Evolutionary conservation across 2,113 vertebrate species (phyloP).

Genomic region (Tylochromis polylepis): DNA sequence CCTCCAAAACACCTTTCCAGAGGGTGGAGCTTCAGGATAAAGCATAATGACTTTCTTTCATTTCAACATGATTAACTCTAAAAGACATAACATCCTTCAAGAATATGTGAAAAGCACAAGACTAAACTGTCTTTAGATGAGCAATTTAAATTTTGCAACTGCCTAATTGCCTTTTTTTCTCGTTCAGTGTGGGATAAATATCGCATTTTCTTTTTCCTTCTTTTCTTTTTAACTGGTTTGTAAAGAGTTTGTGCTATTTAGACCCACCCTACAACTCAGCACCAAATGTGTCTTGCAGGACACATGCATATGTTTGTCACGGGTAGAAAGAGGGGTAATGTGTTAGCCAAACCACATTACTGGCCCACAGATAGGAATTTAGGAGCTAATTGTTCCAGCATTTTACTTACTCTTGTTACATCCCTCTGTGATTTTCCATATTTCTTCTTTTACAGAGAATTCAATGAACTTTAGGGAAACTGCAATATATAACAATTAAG

Average conservation of each 20-base stretch:
- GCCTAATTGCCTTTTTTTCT: neutral
- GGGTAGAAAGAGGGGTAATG: constrained; percentile 13
- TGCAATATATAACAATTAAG: neutral
- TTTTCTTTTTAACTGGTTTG: neutral
- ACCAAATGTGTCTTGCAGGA: constrained; percentile 20
- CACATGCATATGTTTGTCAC: constrained; percentile 44
- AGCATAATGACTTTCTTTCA: neutral
- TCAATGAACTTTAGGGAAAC: constrained; percentile 6
- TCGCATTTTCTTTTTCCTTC: neutral
- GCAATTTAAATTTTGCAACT: neutral
- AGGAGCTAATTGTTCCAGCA: constrained; percentile 42
- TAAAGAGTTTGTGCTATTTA: neutral
- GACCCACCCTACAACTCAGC: constrained; percentile 5
- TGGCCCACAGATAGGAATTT: constrained; percentile 61
- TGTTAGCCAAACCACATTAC: constrained; percentile 55
- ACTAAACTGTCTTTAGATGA: neutral
- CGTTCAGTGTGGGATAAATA: neutral
- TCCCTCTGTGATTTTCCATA: constrained; percentile 35
- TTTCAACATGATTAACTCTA: neutral
- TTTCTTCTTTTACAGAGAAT: constrained; percentile 6
- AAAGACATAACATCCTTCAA: neutral
- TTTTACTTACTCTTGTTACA: constrained; percentile 47
- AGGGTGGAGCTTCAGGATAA: neutral
- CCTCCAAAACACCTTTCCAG: neutral
- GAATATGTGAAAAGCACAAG: neutral